phyloP scores from a whole-genome alignment of 2,113 vertebrate species.

The Xiphorhynchus elegans region DNA sequence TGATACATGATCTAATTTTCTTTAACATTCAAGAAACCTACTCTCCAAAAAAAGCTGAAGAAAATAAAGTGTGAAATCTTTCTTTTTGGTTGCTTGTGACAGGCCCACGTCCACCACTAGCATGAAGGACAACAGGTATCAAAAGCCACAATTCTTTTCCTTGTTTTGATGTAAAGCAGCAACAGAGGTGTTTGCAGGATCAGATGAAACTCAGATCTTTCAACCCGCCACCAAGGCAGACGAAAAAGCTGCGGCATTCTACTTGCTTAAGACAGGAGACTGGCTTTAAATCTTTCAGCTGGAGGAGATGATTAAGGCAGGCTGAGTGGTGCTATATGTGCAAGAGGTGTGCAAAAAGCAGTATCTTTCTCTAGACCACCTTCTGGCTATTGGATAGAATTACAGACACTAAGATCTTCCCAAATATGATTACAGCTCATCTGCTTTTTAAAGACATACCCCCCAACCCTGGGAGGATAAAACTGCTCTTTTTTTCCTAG shows the following conservation, averaged over 20 bases:
- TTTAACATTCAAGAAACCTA: neutral
- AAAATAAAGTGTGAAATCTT: neutral
- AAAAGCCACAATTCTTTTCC: neutral
- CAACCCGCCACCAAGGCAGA: constrained; percentile 26
- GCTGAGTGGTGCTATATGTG: neutral
- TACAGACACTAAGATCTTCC: constrained; percentile 21
- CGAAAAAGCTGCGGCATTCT: constrained; percentile 24
- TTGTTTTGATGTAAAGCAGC: constrained; percentile 33
- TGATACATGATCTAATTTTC: neutral
- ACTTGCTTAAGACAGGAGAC: constrained; percentile 35
- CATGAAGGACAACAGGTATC: neutral
- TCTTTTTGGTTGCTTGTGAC: neutral
- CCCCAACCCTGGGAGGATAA: neutral
- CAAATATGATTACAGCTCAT: neutral
- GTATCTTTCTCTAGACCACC: neutral
- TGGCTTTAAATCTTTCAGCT: constrained; percentile 55
- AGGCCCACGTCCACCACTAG: neutral
- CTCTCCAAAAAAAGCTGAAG: neutral
- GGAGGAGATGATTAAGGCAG: constrained; percentile 56
- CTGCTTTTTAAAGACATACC: neutral
- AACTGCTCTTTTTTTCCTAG: neutral
- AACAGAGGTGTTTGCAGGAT: neutral
- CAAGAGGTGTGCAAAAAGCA: constrained; percentile 32
- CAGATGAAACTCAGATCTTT: constrained; percentile 29
- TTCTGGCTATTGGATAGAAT: constrained; percentile 54